Percentiles rank a stretch among this genome's conserved stretches.
phyloP scores from a whole-genome alignment of 2,888 invertebrate genomes.

The Pyrocoelia pectoralis region DNA sequence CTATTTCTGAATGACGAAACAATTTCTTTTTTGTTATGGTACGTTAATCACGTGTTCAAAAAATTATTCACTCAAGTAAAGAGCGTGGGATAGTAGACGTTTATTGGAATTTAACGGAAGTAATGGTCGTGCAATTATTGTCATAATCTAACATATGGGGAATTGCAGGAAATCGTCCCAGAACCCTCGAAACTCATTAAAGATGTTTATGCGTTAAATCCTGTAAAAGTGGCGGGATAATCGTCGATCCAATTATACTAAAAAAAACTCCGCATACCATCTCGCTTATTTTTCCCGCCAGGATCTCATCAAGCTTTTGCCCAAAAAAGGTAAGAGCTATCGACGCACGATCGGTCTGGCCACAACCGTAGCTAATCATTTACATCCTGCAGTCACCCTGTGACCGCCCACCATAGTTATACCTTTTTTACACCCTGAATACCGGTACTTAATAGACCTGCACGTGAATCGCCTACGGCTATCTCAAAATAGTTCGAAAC shows the following conservation, averaged over 20 bases:
- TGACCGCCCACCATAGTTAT: slow-evolving; percentile 53
- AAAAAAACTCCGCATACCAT: slow-evolving; percentile 13
- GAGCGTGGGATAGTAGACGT: slow-evolving; percentile 42
- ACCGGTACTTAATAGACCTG: slow-evolving; percentile 45
- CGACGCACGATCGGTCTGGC: slow-evolving; percentile 37
- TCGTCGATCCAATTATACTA: not conserved
- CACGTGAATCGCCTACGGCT: slow-evolving; percentile 60
- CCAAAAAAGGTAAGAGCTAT: slow-evolving; percentile 31
- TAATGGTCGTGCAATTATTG: not conserved
- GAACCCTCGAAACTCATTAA: too few species aligned
- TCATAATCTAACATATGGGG: too few species aligned
- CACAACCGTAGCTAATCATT: slow-evolving; percentile 55
- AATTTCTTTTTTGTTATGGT: slow-evolving; percentile 15
- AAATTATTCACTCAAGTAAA: slow-evolving; percentile 44
- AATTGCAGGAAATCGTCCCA: too few species aligned
- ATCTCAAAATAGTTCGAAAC: slow-evolving; percentile 47
- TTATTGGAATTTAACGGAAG: slow-evolving; percentile 8
- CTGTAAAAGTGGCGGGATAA: slow-evolving; percentile 8
- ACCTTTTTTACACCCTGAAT: slow-evolving; percentile 54
- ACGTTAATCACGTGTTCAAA: slow-evolving; percentile 44
- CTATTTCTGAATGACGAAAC: not conserved
- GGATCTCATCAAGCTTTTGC: slow-evolving; percentile 28
- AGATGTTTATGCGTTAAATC: not conserved
- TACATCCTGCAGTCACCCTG: slow-evolving; percentile 53
- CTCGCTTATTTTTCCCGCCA: slow-evolving; percentile 27